These are phyloP conservation scores for Danionella cerebrum DNA, from an alignment of 2,113 vertebrate genomes.

Conservation along the genomic window DNA sequence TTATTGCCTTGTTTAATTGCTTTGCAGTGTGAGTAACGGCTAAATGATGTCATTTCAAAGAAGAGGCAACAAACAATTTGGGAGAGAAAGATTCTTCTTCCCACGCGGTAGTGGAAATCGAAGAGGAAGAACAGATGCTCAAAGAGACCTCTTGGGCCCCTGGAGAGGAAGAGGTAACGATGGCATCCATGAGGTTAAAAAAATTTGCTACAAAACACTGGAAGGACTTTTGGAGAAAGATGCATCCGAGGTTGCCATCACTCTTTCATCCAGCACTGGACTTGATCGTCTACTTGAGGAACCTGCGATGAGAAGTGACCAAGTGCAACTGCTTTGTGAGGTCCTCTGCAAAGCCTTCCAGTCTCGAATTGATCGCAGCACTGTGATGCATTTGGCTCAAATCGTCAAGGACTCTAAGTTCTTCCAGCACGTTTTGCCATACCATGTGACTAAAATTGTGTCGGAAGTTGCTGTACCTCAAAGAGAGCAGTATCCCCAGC, in stretches of 20 bases:
- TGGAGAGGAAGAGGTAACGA: constrained; percentile 42
- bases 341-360: constrained; percentile 75
- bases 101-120: constrained; percentile 29
- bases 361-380: constrained; percentile 66
- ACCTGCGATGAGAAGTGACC: constrained; percentile 58
- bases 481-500: constrained; percentile 67
- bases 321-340: constrained; percentile 75
- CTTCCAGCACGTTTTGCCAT: constrained; percentile 67
- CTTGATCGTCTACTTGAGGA: constrained; percentile 64
- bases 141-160: too few species aligned
- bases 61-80: too few species aligned
- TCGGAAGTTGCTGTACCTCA: constrained; percentile 56
- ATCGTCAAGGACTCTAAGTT: constrained; percentile 79
- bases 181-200: constrained; percentile 45
- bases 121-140: constrained; percentile 40
- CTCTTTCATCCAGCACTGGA: constrained; percentile 64
- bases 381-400: constrained; percentile 69
- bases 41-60: too few species aligned
- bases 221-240: constrained; percentile 73
- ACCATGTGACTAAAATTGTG: constrained; percentile 70
- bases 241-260: constrained; percentile 73
- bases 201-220: constrained; percentile 68
- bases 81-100: too few species aligned
- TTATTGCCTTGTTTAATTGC: too few species aligned
- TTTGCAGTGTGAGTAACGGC: too few species aligned